Percentiles rank a stretch among this genome's conserved stretches.
Evolutionary conservation across 2,888 invertebrate species (phyloP).

Genomic region (Gymnocheta viridis): DNA sequence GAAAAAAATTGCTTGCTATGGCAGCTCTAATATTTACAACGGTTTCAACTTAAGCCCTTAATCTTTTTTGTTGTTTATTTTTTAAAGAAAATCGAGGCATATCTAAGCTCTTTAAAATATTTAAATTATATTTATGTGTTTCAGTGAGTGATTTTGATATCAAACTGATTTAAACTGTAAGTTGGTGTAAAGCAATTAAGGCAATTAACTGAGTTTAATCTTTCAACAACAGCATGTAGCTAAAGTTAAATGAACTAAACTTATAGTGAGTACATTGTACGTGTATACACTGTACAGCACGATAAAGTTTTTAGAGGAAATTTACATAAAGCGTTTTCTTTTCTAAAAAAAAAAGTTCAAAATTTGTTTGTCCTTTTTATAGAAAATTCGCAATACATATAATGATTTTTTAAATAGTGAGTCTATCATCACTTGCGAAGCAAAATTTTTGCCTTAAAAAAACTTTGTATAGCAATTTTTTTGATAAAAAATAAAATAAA

Average conservation of each 20-base stretch:
- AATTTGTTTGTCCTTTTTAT: no score
- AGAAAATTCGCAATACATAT: no score
- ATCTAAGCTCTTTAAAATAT: background rate
- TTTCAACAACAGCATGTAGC: constrained; percentile 31
- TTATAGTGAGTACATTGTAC: background rate
- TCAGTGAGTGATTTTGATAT: constrained; percentile 56
- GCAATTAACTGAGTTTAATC: constrained; percentile 55
- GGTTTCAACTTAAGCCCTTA: background rate
- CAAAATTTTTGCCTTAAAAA: no score
- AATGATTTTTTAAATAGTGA: no score
- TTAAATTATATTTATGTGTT: constrained; percentile 36
- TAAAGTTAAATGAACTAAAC: constrained; percentile 34
- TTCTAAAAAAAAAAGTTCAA: no score
- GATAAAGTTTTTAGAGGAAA: background rate
- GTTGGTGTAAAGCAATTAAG: constrained; percentile 18
- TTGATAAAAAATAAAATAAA: no score
- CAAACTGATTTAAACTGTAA: constrained; percentile 6
- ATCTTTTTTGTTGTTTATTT: background rate
- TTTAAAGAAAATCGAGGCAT: constrained; percentile 1
- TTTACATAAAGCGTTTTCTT: constrained; percentile 9
- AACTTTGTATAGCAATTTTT: no score
- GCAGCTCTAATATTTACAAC: background rate
- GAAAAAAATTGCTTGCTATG: background rate
- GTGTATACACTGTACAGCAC: background rate
- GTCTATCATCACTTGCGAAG: no score